These are phyloP conservation scores for Vespertilio murinus DNA, from an alignment of 2,797 vertebrate species.

Conservation along the genomic window DNA sequence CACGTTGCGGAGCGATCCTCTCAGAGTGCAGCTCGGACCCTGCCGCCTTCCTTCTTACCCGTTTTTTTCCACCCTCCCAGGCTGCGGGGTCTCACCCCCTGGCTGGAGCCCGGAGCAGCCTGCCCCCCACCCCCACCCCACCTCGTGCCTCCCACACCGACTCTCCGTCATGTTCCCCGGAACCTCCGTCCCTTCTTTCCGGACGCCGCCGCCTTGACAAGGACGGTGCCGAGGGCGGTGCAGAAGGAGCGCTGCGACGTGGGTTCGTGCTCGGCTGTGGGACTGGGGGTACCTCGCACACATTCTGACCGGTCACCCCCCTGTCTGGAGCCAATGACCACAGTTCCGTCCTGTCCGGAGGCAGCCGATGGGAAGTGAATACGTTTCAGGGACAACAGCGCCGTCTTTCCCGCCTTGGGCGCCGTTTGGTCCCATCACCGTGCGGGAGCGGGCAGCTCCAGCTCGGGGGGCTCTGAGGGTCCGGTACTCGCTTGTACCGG, in stretches of 20 bases:
- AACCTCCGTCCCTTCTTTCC: neutral
- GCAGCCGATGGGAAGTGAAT: neutral
- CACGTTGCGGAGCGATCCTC: neutral
- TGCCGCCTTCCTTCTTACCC: neutral
- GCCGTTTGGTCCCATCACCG: neutral
- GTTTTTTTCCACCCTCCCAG: neutral
- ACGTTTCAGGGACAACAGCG: neutral
- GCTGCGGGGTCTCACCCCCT: neutral
- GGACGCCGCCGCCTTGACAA: no score
- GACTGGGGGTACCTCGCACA: neutral
- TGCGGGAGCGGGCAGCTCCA: neutral
- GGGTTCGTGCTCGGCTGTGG: neutral
- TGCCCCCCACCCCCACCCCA: no score
- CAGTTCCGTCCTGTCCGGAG: conserved; percentile 14
- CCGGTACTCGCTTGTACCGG: neutral
- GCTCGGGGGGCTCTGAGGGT: neutral
- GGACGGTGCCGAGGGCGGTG: no score
- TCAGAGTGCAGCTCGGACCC: neutral
- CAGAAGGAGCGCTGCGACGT: neutral
- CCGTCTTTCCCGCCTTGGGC: neutral
- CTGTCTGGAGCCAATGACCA: neutral
- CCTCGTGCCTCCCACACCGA: neutral
- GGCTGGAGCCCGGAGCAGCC: neutral
- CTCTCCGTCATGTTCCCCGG: neutral
- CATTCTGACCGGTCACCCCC: neutral